Evolutionary conservation across 1,140 invertebrate genomes (phyloP).

Genomic region (Drosophila ananassae): DNA sequence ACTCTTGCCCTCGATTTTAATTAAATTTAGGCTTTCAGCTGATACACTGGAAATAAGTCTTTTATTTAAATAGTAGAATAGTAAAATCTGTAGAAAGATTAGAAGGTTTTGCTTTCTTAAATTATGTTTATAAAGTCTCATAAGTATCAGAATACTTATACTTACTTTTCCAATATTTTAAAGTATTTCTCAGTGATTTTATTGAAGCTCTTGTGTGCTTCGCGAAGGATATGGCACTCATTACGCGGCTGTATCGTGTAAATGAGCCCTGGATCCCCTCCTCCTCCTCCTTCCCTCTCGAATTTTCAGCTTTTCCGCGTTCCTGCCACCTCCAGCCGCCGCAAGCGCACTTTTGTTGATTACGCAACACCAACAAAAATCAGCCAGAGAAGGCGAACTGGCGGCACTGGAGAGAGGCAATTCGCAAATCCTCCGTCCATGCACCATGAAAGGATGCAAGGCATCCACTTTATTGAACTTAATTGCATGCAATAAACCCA

Average conservation of each 20-base stretch:
- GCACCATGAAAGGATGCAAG: slow-evolving; percentile 31
- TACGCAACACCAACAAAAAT: slow-evolving; percentile 62
- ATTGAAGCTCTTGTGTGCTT: not conserved
- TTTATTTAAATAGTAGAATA: not conserved
- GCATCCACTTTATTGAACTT: slow-evolving; percentile 74
- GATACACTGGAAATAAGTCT: not conserved
- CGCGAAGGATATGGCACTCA: slow-evolving; percentile 62
- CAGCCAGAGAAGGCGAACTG: slow-evolving; percentile 14
- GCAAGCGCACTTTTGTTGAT: slow-evolving; percentile 75
- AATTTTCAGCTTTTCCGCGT: not conserved
- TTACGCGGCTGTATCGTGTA: slow-evolving; percentile 52
- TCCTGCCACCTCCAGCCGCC: slow-evolving; percentile 18
- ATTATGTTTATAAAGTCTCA: not conserved
- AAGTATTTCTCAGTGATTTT: not conserved
- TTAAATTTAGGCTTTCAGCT: slow-evolving; percentile 62
- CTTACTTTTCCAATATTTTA: not conserved
- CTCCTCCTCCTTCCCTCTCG: not conserved
- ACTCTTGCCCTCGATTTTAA: slow-evolving; percentile 42
- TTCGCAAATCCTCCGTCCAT: slow-evolving; percentile 32
- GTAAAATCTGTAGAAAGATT: no score
- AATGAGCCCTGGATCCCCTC: slow-evolving; percentile 11
- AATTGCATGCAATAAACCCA: slow-evolving; percentile 78
- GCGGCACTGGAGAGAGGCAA: slow-evolving; percentile 12
- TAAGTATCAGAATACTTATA: no score
- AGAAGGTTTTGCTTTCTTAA: no score